phyloP scores from a whole-genome alignment of 35 echinoderm and acorn worm species.

The Hemicentrotus pulcherrimus region DNA sequence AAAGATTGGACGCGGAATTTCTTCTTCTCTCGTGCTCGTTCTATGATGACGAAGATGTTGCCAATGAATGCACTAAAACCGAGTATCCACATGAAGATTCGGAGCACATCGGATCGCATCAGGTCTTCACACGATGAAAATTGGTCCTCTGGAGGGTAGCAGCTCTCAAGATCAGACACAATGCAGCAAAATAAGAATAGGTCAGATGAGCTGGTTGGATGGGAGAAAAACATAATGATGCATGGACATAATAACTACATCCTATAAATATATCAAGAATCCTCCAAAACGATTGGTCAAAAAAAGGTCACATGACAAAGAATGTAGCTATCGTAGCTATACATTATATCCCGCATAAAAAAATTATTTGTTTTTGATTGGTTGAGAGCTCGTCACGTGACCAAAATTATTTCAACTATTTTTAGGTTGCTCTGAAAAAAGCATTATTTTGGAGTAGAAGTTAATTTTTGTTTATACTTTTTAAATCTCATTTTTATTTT shows the following conservation, averaged over 20 bases:
- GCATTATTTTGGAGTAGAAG: too few relatives aligned
- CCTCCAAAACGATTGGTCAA: too few relatives aligned
- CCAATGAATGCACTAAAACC: conserved; percentile 84
- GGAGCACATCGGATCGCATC: conserved; percentile 59
- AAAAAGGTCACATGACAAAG: background rate
- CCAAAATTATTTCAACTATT: too few relatives aligned
- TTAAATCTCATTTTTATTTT: too few relatives aligned
- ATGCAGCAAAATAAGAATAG: conserved; percentile 89
- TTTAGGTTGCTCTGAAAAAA: too few relatives aligned
- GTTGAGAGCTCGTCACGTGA: too few relatives aligned
- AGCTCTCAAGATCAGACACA: conserved; percentile 55
- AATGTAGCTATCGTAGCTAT: background rate
- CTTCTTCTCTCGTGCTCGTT: conserved; percentile 52
- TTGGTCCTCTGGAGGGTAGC: conserved; percentile 68
- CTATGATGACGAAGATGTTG: conserved; percentile 75
- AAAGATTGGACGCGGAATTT: conserved; percentile 70
- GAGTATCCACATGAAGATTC: conserved; percentile 88
- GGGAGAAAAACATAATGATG: background rate
- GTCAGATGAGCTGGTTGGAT: conserved; percentile 69
- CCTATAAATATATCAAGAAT: too few relatives aligned
- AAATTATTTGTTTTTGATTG: too few relatives aligned
- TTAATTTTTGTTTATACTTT: too few relatives aligned
- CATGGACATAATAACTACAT: too few relatives aligned
- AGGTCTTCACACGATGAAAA: conserved; percentile 92
- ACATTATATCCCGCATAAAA: too few relatives aligned